These are phyloP conservation scores for Platanista minor DNA, from an alignment of 2,113 vertebrate species.

Conservation along the genomic window DNA sequence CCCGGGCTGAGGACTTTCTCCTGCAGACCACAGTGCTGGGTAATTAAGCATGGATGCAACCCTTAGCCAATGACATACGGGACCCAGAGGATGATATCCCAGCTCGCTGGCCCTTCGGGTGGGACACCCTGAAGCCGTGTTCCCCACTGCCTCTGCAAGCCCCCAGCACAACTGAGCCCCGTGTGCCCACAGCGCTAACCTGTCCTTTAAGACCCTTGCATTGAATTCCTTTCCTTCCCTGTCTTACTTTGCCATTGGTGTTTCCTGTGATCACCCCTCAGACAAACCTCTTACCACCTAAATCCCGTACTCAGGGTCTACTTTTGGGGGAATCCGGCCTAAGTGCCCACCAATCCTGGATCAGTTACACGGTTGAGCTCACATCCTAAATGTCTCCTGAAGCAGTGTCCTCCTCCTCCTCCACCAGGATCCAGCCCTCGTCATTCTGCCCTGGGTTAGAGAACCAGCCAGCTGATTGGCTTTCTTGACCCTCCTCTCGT, in stretches of 20 bases:
- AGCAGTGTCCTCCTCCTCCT: background rate
- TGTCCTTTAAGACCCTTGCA: background rate
- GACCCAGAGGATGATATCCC: background rate
- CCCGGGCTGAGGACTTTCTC: background rate
- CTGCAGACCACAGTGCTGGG: background rate
- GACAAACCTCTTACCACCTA: background rate
- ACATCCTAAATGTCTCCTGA: background rate
- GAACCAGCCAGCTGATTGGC: background rate
- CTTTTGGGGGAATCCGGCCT: background rate
- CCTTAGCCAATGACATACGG: background rate
- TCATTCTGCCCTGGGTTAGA: background rate
- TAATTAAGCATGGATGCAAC: background rate
- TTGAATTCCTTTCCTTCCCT: background rate
- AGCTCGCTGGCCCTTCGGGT: background rate
- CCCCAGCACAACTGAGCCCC: too few species aligned
- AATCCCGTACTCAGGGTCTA: background rate
- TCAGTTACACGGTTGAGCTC: background rate
- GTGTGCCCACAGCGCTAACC: too few species aligned
- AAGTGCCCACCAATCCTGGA: background rate
- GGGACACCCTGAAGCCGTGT: background rate
- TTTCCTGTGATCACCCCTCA: background rate
- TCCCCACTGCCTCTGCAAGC: background rate
- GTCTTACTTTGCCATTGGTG: background rate
- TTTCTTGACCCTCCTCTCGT: background rate
- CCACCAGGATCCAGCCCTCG: too few species aligned